Evolutionary conservation across 2,888 invertebrate species (phyloP).

Genomic region (Dromius quadrimaculatus): DNA sequence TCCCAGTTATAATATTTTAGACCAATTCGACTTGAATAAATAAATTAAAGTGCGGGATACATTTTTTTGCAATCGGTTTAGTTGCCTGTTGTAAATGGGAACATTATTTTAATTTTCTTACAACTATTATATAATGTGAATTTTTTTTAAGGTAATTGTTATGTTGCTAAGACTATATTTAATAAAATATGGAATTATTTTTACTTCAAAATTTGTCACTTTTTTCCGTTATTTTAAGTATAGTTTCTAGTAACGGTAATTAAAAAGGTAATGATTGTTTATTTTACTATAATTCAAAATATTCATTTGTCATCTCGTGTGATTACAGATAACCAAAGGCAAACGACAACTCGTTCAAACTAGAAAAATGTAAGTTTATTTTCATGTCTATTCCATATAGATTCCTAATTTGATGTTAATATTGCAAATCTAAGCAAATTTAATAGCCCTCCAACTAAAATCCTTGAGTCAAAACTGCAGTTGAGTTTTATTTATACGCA

Average conservation of each 20-base stretch:
- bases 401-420: too few species aligned
- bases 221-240: not conserved
- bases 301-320: too few species aligned
- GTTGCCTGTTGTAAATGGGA: conserved; percentile 37
- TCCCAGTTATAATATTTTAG: not conserved
- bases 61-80: not conserved
- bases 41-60: not conserved
- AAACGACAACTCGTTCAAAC: too few species aligned
- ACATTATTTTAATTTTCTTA: conserved; percentile 36
- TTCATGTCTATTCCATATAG: too few species aligned
- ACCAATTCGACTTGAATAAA: not conserved
- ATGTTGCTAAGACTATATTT: conserved; percentile 52
- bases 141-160: conserved; percentile 53
- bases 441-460: too few species aligned
- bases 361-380: too few species aligned
- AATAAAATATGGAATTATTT: conserved; percentile 49
- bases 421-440: too few species aligned
- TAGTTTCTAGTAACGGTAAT: conserved; percentile 13
- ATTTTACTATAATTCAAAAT: too few species aligned
- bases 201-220: conserved; percentile 46
- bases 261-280: conserved; percentile 24
- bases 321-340: too few species aligned
- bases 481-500: too few species aligned
- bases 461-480: too few species aligned
- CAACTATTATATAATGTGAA: conserved; percentile 41